phyloP scores from a whole-genome alignment of 2,888 invertebrate genomes.

The Melanostoma mellinum region DNA sequence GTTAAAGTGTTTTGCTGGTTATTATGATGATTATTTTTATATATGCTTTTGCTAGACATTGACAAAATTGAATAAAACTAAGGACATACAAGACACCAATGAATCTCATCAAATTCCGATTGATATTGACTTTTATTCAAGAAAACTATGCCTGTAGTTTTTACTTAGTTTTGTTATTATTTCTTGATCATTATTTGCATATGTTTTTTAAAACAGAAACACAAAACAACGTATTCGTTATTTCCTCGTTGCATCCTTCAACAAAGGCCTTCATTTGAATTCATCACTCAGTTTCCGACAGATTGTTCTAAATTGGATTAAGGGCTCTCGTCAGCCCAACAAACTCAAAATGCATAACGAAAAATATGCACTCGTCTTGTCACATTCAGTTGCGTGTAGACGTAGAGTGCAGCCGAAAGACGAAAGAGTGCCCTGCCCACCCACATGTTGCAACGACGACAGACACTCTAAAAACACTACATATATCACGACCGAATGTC shows the following conservation, averaged over 20 bases:
- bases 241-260: constrained; percentile 18
- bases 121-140: neutral
- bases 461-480: constrained; percentile 27
- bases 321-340: constrained; percentile 45
- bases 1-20: neutral
- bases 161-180: neutral
- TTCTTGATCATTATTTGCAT: constrained; percentile 27
- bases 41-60: neutral
- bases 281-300: constrained; percentile 67
- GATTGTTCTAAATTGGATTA: constrained; percentile 69
- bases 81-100: neutral
- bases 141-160: neutral
- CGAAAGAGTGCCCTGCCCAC: constrained; percentile 46
- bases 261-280: constrained; percentile 42
- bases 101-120: neutral
- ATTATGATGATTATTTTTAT: too few species aligned
- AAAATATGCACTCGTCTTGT: constrained; percentile 41
- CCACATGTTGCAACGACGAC: constrained; percentile 60
- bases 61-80: neutral
- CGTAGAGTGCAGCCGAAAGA: constrained; percentile 30
- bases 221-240: constrained; percentile 29
- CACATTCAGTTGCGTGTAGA: constrained; percentile 33
- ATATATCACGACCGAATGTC: constrained; percentile 52
- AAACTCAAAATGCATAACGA: constrained; percentile 60
- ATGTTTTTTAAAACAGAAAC: constrained; percentile 9